Base-by-base conservation (phyloP, 2,113 vertebrate species). In the Takifugu flavidus region DNA sequence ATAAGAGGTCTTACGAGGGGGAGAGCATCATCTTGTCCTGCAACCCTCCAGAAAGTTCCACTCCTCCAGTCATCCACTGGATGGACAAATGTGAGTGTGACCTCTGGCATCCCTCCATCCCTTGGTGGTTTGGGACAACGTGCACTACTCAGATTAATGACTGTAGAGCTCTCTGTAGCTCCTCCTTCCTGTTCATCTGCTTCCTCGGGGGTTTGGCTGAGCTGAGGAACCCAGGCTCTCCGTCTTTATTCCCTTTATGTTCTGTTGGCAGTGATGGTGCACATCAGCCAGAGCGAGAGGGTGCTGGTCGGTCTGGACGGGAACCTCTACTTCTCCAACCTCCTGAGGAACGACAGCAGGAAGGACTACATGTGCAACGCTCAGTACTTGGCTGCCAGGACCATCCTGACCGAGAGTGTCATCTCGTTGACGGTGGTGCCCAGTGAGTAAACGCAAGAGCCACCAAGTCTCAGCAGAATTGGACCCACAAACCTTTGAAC, bases 301-400 rank as follows among this genome's bases (percentile, higher is more conserved):
- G 90, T 96, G 59, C 89, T 84, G 12, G 87, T 90, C 46, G 92
- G 94, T 15, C 88, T 91, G 65, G 89, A 95, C 0, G 95, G 95
- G 15, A 92, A 92, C 70, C 85, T 98, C 12, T 95, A 95, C 78
- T 95, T 96, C 3, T 82, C 95, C 13, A 94, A 98, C 0, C 83
- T 93, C 0, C 6, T 83, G 7, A 58, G 4, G 25, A 73, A 2
- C 0, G 94, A 96, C 87, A 92, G 87, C 65, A 90, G 85, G 62
- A 72, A 89, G 0, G 94, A 96, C 82, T 96, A 95, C 82, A 91
- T 89, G 78, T 98, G 95, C 80, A 80, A 94, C 0, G 93, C 93
- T 1, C 92, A 94, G 77, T 96, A 94, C 54, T 13, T 65, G 0
- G 82, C 70, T 0, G 92, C 93, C 55, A 86, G 92, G 34, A 94